Base-by-base conservation (phyloP, 2,888 invertebrate species). In the Serrognathus titanus region DNA sequence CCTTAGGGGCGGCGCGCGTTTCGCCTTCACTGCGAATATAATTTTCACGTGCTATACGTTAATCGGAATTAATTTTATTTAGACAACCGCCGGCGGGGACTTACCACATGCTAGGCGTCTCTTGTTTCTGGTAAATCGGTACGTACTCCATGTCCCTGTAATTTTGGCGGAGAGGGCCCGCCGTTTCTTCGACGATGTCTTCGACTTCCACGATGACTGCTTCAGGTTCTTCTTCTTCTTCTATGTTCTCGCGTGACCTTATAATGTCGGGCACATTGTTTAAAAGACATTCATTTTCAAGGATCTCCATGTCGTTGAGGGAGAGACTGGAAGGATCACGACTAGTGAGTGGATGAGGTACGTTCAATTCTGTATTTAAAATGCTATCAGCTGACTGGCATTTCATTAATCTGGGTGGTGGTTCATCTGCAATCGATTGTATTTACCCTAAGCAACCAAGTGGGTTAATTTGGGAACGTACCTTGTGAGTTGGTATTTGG, bases 121-220 rank as follows among this genome's bases (percentile, higher is more conserved):
- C 86, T 59, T 88, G 85, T 52, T 82, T 82, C 57, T 83, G 79
- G 68, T 90, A 91, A 1, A 91, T 82, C 0, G 90, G 89, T 40
- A 86, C 87, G 69, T 90, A 89, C 37, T 86, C 88, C 69, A 88
- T 88, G 45, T 86, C 85, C 3, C 85, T 75, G 0, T 85, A 85
- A 0, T 86, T 85, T 48, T 86, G 78, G 24, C 24, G 24, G 53
- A 91, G 76, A 0, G 89, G 87, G 6, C 89, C 87, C 0, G 90
- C 89, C 0, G 90, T 90, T 76, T 90, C 90, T 46, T 89, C 85
- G 53, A 89, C 87, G 53, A 89, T 88, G 64, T 89, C 90, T 73
- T 91, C 91, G 3, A 92, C 86, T 71, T 91, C 91, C 0, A 91
- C 89, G 57, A 91, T 83, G 1, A 91, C 83, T 0, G 91, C 91